These are phyloP conservation scores for Sterna hirundo DNA, from an alignment of 2,113 vertebrate genomes.

Conservation along the genomic window DNA sequence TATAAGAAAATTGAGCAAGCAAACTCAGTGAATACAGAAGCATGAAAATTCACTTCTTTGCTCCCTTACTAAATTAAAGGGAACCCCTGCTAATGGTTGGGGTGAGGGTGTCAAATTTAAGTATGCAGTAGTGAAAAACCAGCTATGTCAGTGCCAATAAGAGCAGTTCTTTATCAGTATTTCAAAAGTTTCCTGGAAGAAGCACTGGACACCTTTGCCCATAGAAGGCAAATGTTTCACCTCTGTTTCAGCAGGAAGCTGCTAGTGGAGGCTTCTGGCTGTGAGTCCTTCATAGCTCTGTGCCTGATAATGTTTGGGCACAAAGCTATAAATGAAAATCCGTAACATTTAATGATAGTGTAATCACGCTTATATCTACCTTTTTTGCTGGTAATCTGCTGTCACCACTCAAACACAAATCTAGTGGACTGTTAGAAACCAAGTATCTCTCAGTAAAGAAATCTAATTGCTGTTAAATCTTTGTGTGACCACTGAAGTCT, in stretches of 20 bases:
- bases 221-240: neutral
- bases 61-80: neutral
- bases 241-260: neutral
- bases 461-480: neutral
- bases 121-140: neutral
- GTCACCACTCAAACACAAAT: neutral
- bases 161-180: neutral
- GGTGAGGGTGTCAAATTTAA: neutral
- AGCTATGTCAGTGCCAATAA: neutral
- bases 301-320: neutral
- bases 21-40: neutral
- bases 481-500: neutral
- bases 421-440: neutral
- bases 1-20: neutral
- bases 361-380: neutral
- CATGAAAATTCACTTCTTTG: neutral
- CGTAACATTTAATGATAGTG: neutral
- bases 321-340: neutral
- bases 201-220: neutral
- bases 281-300: neutral
- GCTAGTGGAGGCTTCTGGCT: neutral
- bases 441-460: neutral
- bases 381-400: neutral
- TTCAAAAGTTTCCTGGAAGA: neutral
- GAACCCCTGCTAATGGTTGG: neutral